Evolutionary conservation across 2,113 vertebrate genomes (phyloP), one percentile per base, ranked within the genome.

Genomic region (Ageneiosus marmoratus): DNA sequence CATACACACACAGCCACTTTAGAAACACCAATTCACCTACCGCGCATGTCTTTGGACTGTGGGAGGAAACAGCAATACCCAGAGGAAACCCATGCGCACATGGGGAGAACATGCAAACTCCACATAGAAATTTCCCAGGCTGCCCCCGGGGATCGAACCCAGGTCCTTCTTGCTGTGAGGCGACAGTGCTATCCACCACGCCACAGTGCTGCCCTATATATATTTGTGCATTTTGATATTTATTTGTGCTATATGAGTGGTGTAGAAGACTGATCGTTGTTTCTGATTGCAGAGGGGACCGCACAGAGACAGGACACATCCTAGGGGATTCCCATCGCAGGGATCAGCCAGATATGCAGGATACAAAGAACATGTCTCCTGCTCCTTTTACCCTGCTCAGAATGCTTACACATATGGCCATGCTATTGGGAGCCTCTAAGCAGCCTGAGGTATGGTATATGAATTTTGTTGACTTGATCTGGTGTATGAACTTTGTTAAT

Each of bases 291-390:
- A 95, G 95, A 1, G 90, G 55, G 5, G 98, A 99, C 89, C 95
- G 95, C 62, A 98, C 97, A 20, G 95, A 96, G 74, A 92, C 80
- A 0, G 97, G 98, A 76, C 97, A 99, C 4, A 51, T 99, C 53
- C 92, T 99, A 0, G 96, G 97, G 4, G 56, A 86, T 13, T 88
- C 93, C 0, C 0, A 34, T 0, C 88, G 89, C 5, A 92, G 94
- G 10, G 93, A 67, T 88, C 92, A 89, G 1, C 53, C 88, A 0
- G 88, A 77, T 22, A 92, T 92, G 79, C 65, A 88, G 55, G 94
- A 95, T 53, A 97, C 98, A 27, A 93, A 97, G 78, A 82, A 79
- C 72, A 79, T 96, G 85, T 87, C 96, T 9, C 94, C 94, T 0
- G 89, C 88, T 55, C 93, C 87, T 78, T 96, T 97, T 32, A 58